Evolutionary conservation across 2,113 vertebrate genomes (phyloP), one percentile per base, ranked within the genome.

Genomic region (Sakesphorus luctuosus): DNA sequence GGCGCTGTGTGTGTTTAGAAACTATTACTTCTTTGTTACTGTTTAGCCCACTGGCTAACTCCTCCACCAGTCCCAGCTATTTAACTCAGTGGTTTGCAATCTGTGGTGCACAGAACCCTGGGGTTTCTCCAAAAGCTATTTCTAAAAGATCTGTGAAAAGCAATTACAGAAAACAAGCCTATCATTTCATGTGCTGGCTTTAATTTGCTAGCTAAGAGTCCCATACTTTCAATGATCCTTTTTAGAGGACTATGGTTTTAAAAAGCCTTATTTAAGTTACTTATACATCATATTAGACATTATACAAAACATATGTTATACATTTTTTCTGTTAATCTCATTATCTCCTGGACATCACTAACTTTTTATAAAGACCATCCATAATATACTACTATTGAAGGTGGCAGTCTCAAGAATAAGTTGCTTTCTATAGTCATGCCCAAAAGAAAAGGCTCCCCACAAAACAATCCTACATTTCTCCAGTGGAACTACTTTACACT

Each of bases 151-250:
- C 94, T 95, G 72, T 94, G 90, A 92, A 92, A 94, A 96, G 72
- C 93, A 97, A 97, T 96, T 95, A 84, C 35, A 84, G 88, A 90
- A 97, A 96, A 94, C 72, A 95, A 97, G 76, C 50, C 85, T 92
- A 90, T 93, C 86, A 92, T 94, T 96, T 90, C 47, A 86, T 74
- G 90, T 35, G 18, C 92, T 97, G 90, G 72, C 86, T 95, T 96
- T 94, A 93, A 96, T 97, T 97, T 95, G 50, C 47, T 67, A 63
- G 72, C 79, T 88, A 80, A 94, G 55, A 75, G 65, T 96, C 76
- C 72, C 38, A 63, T 89, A 74, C 43, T 62, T 93, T 97, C 90
- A 88, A 63, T 86, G 83, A 88, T 86, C 36, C 72, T 59, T 94
- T 93, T 92, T 80, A 95, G 43, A 29, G 50, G 17, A 74, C 49